A percentile compares a stretch with the other conserved stretches of the same genome.
phyloP scores from a whole-genome alignment of 2,113 vertebrate genomes.

The Saccopteryx leptura region DNA sequence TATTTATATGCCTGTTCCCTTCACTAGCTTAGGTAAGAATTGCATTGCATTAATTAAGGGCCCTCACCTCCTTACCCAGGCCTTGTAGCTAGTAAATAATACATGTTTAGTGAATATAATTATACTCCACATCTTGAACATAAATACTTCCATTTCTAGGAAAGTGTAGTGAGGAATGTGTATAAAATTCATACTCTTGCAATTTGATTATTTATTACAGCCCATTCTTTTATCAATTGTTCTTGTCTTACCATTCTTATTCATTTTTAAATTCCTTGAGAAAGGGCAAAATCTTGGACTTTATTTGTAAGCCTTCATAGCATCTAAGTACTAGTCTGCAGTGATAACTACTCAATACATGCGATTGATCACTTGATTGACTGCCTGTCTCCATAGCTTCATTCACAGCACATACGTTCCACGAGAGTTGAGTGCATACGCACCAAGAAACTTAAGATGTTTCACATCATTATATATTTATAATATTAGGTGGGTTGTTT shows the following conservation, averaged over 20 bases:
- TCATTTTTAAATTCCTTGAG: background rate
- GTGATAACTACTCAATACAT: background rate
- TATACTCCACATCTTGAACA: background rate
- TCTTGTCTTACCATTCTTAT: background rate
- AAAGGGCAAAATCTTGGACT: conserved; percentile 23
- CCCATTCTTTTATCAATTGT: background rate
- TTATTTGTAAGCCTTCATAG: background rate
- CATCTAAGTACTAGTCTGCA: background rate
- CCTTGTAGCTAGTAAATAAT: background rate
- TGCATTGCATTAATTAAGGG: background rate
- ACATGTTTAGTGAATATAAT: background rate
- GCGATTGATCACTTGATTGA: background rate
- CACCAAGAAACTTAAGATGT: background rate
- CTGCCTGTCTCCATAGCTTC: background rate
- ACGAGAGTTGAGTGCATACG: background rate
- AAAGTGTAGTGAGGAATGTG: background rate
- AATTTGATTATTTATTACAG: background rate
- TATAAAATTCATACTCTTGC: background rate
- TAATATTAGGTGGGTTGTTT: background rate
- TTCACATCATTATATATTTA: background rate
- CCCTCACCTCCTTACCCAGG: background rate
- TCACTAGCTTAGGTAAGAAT: background rate
- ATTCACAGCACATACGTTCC: background rate
- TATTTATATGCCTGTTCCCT: background rate
- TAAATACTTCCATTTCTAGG: background rate